phyloP scores from a whole-genome alignment of 2,888 invertebrate species.

The Scaptomyza caliginosa region DNA sequence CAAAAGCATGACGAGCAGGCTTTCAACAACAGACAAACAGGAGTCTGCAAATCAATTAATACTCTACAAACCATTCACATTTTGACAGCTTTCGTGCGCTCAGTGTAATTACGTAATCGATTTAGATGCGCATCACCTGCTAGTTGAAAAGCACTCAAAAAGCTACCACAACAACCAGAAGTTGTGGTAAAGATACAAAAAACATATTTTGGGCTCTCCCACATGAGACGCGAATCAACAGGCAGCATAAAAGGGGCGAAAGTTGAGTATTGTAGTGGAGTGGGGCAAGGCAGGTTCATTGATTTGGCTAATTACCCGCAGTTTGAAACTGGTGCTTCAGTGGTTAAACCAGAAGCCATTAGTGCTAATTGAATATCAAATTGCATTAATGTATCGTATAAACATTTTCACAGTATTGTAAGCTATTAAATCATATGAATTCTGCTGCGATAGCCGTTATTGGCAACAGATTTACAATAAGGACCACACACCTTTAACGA shows the following conservation, averaged over 20 bases:
- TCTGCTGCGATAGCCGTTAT: no score
- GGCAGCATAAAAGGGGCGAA: conserved; percentile 3
- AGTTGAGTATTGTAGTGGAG: background rate
- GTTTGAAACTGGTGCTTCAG: conserved; percentile 8
- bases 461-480: conserved; percentile 6
- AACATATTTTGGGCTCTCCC: conserved; percentile 1
- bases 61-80: no score
- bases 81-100: no score
- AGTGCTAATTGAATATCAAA: conserved; percentile 73
- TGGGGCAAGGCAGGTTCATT: background rate
- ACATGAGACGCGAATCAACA: conserved; percentile 33
- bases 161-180: conserved; percentile 1
- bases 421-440: no score
- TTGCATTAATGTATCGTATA: conserved; percentile 34
- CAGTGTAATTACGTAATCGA: conserved; percentile 67
- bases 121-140: conserved; percentile 69
- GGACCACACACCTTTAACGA: background rate
- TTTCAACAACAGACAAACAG: background rate
- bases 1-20: conserved; percentile 8
- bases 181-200: conserved; percentile 21
- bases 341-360: conserved; percentile 55
- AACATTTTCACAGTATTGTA: conserved; percentile 40
- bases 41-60: no score
- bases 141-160: conserved; percentile 31
- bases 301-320: conserved; percentile 22